These are phyloP conservation scores for Clusia tigrina DNA, from an alignment of 2,888 invertebrate species.

Conservation along the genomic window DNA sequence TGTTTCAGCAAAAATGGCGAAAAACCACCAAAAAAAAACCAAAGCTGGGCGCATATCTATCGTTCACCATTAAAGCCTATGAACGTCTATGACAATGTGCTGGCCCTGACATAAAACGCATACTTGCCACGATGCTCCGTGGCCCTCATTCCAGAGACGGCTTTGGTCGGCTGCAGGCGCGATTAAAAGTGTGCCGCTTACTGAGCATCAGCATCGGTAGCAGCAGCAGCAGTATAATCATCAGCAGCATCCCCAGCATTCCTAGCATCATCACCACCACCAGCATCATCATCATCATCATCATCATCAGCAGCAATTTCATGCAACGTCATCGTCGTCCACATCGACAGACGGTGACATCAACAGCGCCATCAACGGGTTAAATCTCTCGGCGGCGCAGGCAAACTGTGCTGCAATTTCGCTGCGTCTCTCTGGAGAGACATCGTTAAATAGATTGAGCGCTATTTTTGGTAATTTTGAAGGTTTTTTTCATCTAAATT, in stretches of 20 bases:
- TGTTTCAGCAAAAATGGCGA: neutral
- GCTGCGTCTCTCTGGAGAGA: neutral
- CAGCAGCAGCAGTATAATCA: too few species aligned
- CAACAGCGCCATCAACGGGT: conserved; percentile 2
- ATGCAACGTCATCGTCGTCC: neutral
- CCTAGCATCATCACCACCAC: too few species aligned
- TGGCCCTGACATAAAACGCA: neutral
- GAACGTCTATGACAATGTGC: neutral
- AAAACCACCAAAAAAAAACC: conserved; percentile 25
- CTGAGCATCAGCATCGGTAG: too few species aligned
- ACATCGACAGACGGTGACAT: neutral
- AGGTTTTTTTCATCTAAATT: too few species aligned
- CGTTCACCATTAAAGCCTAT: conserved; percentile 2
- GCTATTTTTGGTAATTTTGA: neutral
- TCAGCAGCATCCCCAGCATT: too few species aligned
- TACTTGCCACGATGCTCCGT: too few species aligned
- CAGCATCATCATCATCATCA: too few species aligned
- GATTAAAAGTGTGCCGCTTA: too few species aligned
- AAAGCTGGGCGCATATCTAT: neutral
- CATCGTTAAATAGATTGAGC: conserved; percentile 6
- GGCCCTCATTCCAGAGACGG: too few species aligned
- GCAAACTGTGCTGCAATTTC: neutral
- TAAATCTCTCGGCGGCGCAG: neutral
- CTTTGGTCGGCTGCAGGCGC: too few species aligned
- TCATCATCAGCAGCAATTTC: neutral